Base-by-base conservation (phyloP, 2,888 invertebrate genomes). In the Caenorhabditis sp. region DNA sequence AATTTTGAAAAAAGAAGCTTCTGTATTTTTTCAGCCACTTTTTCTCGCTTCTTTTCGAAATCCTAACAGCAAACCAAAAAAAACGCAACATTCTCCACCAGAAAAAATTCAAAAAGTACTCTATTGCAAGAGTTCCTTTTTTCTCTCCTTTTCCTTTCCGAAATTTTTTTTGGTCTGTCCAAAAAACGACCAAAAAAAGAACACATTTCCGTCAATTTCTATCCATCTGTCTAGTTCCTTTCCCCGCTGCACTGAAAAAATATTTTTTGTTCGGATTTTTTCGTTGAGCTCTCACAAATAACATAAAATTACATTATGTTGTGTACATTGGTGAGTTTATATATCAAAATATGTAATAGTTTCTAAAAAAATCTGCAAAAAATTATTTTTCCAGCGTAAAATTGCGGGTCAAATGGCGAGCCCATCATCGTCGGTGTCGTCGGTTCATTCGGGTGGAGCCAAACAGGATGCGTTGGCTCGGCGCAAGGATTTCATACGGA, bases 401-500 rank as follows among this genome's bases (percentile, higher is more conserved):
- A 70, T 86, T 52, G 83, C 85, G 10, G 85, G 84, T 26, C 85
- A 85, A 79, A 83, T 81, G 69, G 63, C 67, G 31, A 62, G 62
- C 38, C 82, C 86, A 1, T 79, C 77, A 25, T 86, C 85, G 17
- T 84, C 85, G 21, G 71, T 82, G 56, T 84, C 83, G 25, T 85
- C 85, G 12, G 70, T 85, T 38, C 68, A 72, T 56, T 73, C 73
- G 27, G 76, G 79, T 26, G 66, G 71, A 17, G 59, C 68, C 7
- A 62, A 63, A n/a, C 74, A 81, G 64, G 97, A 99, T 90, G 95
- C 97, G 1, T 94, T 96, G 82, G 96, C 97, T 0, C 91, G 97
- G 36, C 96, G 96, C 90, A 92, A 96, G 89, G 92, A 87, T 20
- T 87, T 88, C 71, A 91, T 94, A 77, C 93, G 94, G 0, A 91